phyloP scores from a whole-genome alignment of 2,888 invertebrate genomes.

The Machimus rusticus region DNA sequence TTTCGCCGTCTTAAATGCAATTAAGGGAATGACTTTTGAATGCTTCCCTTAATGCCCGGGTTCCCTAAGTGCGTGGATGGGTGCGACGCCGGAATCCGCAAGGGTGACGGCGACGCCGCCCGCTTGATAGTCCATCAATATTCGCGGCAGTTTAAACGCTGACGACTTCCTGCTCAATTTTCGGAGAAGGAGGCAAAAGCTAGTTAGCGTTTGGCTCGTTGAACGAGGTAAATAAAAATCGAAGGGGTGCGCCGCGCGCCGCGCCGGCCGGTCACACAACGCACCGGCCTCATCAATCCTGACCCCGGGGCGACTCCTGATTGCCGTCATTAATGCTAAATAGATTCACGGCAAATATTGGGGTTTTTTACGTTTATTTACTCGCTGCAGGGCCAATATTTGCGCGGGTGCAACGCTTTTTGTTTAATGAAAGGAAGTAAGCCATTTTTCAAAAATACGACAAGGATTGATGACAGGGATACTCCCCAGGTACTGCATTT shows the following conservation, averaged over 20 bases:
- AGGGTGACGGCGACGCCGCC: not conserved
- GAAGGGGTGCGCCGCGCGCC: not conserved
- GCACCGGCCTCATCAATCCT: not conserved
- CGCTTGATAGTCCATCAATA: conserved; percentile 3
- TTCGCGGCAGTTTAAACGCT: not conserved
- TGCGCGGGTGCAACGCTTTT: not conserved
- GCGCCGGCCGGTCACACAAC: not conserved
- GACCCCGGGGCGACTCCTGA: not conserved
- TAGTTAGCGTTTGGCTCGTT: not conserved
- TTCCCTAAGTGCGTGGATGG: not conserved
- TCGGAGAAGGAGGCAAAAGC: not conserved
- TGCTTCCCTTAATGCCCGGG: not conserved
- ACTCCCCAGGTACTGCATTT: not conserved
- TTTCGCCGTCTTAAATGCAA: not conserved
- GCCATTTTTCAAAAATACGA: not conserved
- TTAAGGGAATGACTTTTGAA: conserved; percentile 38
- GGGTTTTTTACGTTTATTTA: not conserved
- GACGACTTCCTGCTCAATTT: conserved; percentile 7
- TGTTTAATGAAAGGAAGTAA: not conserved
- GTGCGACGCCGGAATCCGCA: not conserved
- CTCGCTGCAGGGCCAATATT: not conserved
- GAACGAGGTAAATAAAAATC: not conserved
- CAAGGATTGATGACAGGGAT: not conserved
- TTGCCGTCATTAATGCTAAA: not conserved
- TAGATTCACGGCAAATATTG: not conserved